phyloP scores from a whole-genome alignment of 2,797 vertebrate species.

The Protosalanx chinensis region DNA sequence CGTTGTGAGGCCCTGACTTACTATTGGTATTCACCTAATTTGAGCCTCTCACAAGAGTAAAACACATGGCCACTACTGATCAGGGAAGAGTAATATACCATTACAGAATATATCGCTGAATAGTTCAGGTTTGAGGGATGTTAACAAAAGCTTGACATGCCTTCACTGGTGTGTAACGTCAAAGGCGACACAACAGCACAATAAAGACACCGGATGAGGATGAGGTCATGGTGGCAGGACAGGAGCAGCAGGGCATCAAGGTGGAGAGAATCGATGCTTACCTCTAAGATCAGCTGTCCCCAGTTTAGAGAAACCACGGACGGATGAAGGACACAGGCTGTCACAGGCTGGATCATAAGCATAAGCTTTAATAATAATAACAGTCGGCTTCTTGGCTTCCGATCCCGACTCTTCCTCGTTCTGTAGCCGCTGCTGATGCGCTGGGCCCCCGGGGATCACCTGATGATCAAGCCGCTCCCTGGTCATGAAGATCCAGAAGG shows the following conservation, averaged over 20 bases:
- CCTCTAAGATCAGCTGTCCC: slow-evolving; percentile 50
- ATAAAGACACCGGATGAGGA: neutral
- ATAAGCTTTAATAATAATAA: neutral
- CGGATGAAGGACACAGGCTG: slow-evolving; percentile 35
- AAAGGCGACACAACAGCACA: neutral
- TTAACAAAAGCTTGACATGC: neutral
- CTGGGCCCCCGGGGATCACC: slow-evolving; percentile 53
- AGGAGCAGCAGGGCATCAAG: neutral
- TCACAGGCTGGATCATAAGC: neutral
- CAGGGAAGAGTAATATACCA: neutral
- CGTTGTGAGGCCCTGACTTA: neutral
- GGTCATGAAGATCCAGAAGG: slow-evolving; percentile 13
- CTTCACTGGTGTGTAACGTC: neutral
- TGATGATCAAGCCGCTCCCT: slow-evolving; percentile 10
- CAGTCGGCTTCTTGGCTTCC: slow-evolving; percentile 38
- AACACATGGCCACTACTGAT: neutral
- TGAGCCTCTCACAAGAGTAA: neutral
- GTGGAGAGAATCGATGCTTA: slow-evolving; percentile 37
- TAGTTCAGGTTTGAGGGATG: neutral
- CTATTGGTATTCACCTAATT: neutral
- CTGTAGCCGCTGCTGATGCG: slow-evolving; percentile 11
- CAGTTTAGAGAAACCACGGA: slow-evolving; percentile 10
- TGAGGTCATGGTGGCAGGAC: neutral
- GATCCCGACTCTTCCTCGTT: neutral
- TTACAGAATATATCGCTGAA: neutral